Base-by-base conservation (phyloP, 2,888 invertebrate genomes). In the Orthonevra nobilis region DNA sequence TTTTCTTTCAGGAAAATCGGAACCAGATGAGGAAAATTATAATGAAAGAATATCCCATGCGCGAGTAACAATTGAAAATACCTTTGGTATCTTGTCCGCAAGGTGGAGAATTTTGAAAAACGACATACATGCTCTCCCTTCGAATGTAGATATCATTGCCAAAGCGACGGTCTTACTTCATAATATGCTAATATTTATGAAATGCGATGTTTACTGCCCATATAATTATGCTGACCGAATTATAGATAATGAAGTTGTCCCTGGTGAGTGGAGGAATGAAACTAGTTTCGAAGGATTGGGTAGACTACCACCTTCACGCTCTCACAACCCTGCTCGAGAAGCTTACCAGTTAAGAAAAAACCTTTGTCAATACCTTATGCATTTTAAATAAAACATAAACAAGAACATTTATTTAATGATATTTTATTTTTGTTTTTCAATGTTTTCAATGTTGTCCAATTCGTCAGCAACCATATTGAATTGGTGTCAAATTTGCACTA, bases 391-490 rank as follows among this genome's bases (percentile, higher is more conserved):
- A n/a, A n/a, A n/a, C n/a, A n/a, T n/a, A n/a, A n/a, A n/a, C n/a
- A n/a, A n/a, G n/a, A n/a, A 30, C n/a, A 17, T n/a, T 4, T 6
- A 5, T 30, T 26, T n/a, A 46, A 14, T 9, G 9, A 42, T 10
- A n/a, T 7, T 3, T 6, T 20, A 1, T 3, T 40, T 40, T 3
- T 23, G 0, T 20, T 30, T 6, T 56, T 66, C 42, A 52, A 36
- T 19, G 9, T 4, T 19, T 12, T 66, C 46, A 7, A 68, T 19
- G 15, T 54, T 52, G 7, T 66, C 64, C 10, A 66, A 6, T 28
- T 66, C 64, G n/a, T 66, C 54, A 17, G 12, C 36, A 12, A 54
- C 34, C 54, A 69, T 17, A 50, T 23, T 58, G 30, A n/a, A 30
- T 5, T 9, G 28, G n/a, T 9, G 58, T 34, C 10, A 69, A 50